Percentiles rank a stretch among this genome's conserved stretches.
Conservation (phyloP, 2,888 invertebrate species). For the Sesamia inferens region DNA sequence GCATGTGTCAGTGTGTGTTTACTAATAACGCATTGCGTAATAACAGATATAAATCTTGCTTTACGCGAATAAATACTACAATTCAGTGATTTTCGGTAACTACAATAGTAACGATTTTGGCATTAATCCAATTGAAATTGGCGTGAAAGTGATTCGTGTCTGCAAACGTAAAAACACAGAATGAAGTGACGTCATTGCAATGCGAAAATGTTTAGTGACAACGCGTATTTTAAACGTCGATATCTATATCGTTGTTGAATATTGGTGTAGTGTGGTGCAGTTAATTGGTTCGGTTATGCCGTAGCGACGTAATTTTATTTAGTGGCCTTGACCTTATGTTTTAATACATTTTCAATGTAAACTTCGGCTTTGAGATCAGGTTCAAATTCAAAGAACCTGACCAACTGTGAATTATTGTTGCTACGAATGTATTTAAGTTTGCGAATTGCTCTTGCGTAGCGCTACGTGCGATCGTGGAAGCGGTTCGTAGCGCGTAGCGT, state of each 20-base stretch:
- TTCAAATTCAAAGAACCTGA: neutral
- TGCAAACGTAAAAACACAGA: conserved; percentile 52
- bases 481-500: conserved; percentile 54
- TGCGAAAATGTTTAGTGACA: conserved; percentile 43
- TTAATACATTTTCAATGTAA: conserved; percentile 9
- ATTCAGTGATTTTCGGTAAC: conserved; percentile 46
- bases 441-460: conserved; percentile 40
- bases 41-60: conserved; percentile 32
- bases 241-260: conserved; percentile 31
- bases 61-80: conserved; percentile 54
- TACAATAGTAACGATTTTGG: conserved; percentile 52
- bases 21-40: conserved; percentile 52
- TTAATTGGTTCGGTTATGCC: conserved; percentile 19
- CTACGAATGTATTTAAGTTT: conserved; percentile 25
- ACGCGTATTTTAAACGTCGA: conserved; percentile 27
- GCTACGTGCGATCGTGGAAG: conserved; percentile 50
- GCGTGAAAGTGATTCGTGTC: conserved; percentile 49
- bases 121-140: conserved; percentile 50
- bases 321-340: conserved; percentile 34
- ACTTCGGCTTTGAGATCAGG: conserved; percentile 5
- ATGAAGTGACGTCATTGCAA: conserved; percentile 42
- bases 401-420: conserved; percentile 1
- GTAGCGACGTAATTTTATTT: conserved; percentile 14
- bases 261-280: conserved; percentile 34
- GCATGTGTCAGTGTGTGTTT: conserved; percentile 51